A percentile compares a stretch with the other conserved stretches of the same genome.
Conservation (phyloP, 2,888 invertebrate genomes). For the Aspidapion aeneum region DNA sequence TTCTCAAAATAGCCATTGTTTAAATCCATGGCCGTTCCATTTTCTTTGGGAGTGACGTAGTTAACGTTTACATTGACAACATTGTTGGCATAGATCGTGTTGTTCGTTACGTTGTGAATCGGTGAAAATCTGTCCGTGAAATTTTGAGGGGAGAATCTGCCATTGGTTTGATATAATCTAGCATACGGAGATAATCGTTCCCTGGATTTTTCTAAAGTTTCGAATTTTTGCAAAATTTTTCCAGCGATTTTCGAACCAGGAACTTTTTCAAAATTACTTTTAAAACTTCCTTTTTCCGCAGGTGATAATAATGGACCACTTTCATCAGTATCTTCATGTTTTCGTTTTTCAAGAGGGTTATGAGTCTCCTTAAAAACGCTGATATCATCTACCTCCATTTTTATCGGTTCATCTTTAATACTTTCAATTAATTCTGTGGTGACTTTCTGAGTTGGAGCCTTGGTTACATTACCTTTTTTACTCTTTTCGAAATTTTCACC, state of each 20-base stretch:
- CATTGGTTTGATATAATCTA: background rate
- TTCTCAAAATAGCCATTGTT: slow-evolving; percentile 34
- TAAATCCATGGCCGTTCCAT: slow-evolving; percentile 26
- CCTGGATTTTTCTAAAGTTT: background rate
- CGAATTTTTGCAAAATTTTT: background rate
- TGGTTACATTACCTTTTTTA: background rate
- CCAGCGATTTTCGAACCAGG: background rate
- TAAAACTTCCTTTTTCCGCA: background rate
- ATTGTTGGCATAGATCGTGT: slow-evolving; percentile 21
- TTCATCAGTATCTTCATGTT: background rate
- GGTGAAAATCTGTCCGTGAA: background rate
- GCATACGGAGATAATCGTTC: background rate
- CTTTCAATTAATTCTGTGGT: background rate
- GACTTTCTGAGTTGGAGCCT: background rate
- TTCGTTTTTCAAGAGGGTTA: background rate
- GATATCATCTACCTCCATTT: background rate
- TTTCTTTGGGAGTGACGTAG: slow-evolving; percentile 26
- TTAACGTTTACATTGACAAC: slow-evolving; percentile 20
- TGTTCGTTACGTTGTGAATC: slow-evolving; percentile 14
- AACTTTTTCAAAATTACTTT: background rate
- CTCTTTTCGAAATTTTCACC: background rate
- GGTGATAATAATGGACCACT: background rate
- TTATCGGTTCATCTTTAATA: background rate
- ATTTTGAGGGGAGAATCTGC: background rate
- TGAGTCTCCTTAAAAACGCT: background rate